Evolutionary conservation across 2,797 vertebrate genomes (phyloP), one percentile per base, ranked within the genome.

Genomic region (Danio tinwini): DNA sequence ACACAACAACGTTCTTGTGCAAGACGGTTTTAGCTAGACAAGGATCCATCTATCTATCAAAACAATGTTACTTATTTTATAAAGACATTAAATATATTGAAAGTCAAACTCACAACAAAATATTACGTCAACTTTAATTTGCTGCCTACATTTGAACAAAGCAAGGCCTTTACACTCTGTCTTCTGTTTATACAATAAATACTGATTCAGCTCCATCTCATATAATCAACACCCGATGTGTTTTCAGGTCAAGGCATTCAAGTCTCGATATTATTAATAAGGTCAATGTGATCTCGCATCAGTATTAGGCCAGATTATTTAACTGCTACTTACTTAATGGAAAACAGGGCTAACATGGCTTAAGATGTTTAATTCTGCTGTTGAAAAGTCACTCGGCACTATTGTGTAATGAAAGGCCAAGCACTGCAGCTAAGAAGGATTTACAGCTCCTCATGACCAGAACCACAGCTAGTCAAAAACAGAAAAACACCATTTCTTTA

Each of bases 381-480:
- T 67, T 70, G 56, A 75, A 77, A 74, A 81, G 64, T 68, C 52
- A 59, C 52, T 37, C 17, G 75, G 45, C 42, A 68, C 65, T 64
- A 55, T 72, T 74, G 44, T 76, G 81, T 62, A 82, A 77, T 78
- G 68, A 76, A 21, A 70, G 21, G 9, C 62, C 78, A 71, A 58
- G 78, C 44, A 59, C 29, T 76, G 78, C 42, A 61, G 61, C 37
- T 40, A 82, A 80, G 52, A 82, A 45, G 61, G 79, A 84, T 85
- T 87, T 84, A 84, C 72, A 72, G 64, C 69, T 81, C 63, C 70
- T 63, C 78, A 65, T 84, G 79, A 83, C 78, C 21, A 70, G 58
- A 65, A 58, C 39, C 65, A 59, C 74, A 55, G 62, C 59, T 67
- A 83, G 65, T 80, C 82, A 78, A 72, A 49, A 21, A 73, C 76